These are phyloP conservation scores for Acanthosepion esculentum DNA, from an alignment of 2,888 invertebrate species.

Conservation along the genomic window DNA sequence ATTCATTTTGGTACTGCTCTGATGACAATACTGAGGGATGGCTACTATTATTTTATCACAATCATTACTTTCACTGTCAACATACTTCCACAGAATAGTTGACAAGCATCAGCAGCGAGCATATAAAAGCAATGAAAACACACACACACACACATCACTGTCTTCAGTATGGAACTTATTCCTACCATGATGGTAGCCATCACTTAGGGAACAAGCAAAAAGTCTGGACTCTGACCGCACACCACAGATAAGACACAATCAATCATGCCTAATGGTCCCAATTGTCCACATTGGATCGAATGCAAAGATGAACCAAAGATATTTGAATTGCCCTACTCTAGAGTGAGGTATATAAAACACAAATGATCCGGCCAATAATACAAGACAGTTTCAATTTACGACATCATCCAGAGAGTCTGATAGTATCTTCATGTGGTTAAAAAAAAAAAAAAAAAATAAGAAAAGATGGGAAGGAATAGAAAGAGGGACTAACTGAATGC, in stretches of 20 bases:
- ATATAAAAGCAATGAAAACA: neutral
- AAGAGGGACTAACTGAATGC: neutral
- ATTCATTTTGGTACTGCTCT: too few relatives aligned
- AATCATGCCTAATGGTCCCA: constrained; percentile 33
- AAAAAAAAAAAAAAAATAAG: neutral
- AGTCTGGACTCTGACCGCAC: neutral
- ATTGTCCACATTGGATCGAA: constrained; percentile 8
- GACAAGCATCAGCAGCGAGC: neutral
- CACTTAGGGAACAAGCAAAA: constrained; percentile 17
- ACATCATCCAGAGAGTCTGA: neutral
- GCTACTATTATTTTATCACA: neutral
- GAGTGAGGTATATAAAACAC: constrained; percentile 33
- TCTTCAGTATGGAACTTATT: neutral
- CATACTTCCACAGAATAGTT: neutral
- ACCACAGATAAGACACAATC: neutral
- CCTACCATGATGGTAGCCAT: neutral
- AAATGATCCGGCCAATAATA: constrained; percentile 1
- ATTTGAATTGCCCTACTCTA: constrained; percentile 33
- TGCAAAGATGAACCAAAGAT: neutral
- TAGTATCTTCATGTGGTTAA: neutral
- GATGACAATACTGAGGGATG: too few relatives aligned
- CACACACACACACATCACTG: neutral
- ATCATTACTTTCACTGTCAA: neutral
- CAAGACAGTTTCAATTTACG: constrained; percentile 33
- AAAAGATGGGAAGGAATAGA: neutral